Base-by-base conservation (phyloP, 2,888 invertebrate species). In the Metallyticus violacea region DNA sequence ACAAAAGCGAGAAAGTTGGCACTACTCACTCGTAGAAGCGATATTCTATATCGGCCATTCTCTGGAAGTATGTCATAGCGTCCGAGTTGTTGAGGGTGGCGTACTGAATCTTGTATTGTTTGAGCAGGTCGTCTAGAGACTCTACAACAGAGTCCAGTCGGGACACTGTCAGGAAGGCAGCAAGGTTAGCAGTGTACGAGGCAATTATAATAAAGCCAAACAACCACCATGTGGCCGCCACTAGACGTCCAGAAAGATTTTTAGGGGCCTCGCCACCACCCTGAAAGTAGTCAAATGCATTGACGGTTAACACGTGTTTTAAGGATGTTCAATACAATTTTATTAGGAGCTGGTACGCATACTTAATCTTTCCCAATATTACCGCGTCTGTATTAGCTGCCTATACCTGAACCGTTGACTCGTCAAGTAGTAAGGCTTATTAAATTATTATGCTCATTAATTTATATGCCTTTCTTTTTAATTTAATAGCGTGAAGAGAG, bases 181-280 rank as follows among this genome's bases (percentile, higher is more conserved):
- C 99, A 90, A 99, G 93, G 92, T 99, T 99, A 0, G 99, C 99
- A 0, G 99, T 99, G 92, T 99, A 99, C 0, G 99, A 99, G 3
- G 99, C 99, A 91, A 99, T 99, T 89, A 99, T 98, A 91, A 99
- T 99, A 92, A 99, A 99, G 0, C 99, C 99, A 92, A 99, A 99
- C 28, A 99, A 93, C 99, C 99, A 99, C 99, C 99, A 99, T 0
- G 99, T 99, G 1, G 99, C 99, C 0, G 99, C 99, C 0, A 99
- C 96, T 15, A 99, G 93, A 84, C 99, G 94, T 0, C 99, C 99
- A 0, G 99, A 99, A 0, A 99, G 93, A 91, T 99, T 99, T 91
- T 98, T 98, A 0, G 99, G 99, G 0, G 98, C 98, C 91, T 99
- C 98, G 0, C 98, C 98, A 0, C 98, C 98, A 0, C 98, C 98